phyloP scores from a whole-genome alignment of 2,888 invertebrate genomes.

The Meghimatium bilineatum region DNA sequence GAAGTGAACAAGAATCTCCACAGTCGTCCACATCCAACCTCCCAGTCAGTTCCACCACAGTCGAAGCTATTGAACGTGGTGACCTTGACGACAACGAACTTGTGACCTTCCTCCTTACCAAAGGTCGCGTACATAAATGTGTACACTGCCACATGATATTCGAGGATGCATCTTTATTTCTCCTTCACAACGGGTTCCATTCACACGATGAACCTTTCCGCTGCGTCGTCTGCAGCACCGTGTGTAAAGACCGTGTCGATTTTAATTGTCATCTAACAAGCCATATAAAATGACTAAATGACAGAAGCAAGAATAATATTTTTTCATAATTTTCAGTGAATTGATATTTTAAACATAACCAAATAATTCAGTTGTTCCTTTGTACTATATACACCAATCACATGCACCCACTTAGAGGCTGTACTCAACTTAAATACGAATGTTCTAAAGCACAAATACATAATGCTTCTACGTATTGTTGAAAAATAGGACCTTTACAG shows the following conservation, averaged over 20 bases:
- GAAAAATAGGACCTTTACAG: not conserved
- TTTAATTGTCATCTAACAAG: slow-evolving; percentile 73
- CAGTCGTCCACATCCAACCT: slow-evolving; percentile 54
- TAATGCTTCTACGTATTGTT: not conserved
- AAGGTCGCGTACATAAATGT: slow-evolving; percentile 70
- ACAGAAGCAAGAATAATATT: not conserved
- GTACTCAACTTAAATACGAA: not conserved
- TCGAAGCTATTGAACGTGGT: slow-evolving; percentile 48
- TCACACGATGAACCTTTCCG: slow-evolving; percentile 71
- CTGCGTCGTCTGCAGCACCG: slow-evolving; percentile 68
- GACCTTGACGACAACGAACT: slow-evolving; percentile 63
- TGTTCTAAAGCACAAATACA: not conserved
- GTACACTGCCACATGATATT: slow-evolving; percentile 73
- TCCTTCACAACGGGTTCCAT: slow-evolving; percentile 73
- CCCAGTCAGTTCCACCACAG: slow-evolving; percentile 48
- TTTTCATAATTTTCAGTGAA: not conserved
- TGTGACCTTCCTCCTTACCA: slow-evolving; percentile 65
- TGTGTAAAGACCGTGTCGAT: slow-evolving; percentile 69
- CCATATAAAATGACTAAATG: slow-evolving; percentile 67
- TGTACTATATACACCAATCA: not conserved
- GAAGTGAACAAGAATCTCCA: slow-evolving; percentile 61
- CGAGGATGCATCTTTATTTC: slow-evolving; percentile 71
- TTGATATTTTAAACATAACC: not conserved
- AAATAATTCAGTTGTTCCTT: not conserved
- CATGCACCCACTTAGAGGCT: not conserved